Evolutionary conservation across 2,888 invertebrate species (phyloP).

Genomic region (Trissolcus brochymenae): DNA sequence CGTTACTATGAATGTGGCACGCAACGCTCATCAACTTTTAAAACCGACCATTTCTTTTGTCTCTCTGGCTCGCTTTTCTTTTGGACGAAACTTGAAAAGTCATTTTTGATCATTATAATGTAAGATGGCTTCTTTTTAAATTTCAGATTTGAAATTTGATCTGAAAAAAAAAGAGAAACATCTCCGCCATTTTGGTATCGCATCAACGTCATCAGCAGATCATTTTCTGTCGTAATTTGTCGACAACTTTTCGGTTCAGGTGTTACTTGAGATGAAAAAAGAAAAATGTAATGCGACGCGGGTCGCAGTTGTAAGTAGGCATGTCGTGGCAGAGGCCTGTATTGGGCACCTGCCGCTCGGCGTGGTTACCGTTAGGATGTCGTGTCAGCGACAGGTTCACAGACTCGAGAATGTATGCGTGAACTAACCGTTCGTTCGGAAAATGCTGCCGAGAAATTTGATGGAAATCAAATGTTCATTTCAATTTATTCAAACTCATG

Average conservation of each 20-base stretch:
- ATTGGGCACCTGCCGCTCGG: constrained; percentile 72
- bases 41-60: too few relatives aligned
- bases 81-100: too few relatives aligned
- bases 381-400: constrained; percentile 69
- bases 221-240: too few relatives aligned
- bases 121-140: too few relatives aligned
- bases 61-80: too few relatives aligned
- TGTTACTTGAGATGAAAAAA: constrained; percentile 5
- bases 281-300: constrained; percentile 20
- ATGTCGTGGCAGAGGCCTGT: constrained; percentile 59
- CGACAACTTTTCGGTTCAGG: too few relatives aligned
- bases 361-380: constrained; percentile 73
- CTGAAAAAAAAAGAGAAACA: too few relatives aligned
- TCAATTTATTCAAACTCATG: neutral
- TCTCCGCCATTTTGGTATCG: too few relatives aligned
- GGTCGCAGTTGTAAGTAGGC: constrained; percentile 52
- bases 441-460: constrained; percentile 14
- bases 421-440: constrained; percentile 36
- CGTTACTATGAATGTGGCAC: constrained; percentile 46
- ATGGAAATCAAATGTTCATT: neutral
- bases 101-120: too few relatives aligned
- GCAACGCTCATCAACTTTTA: constrained; percentile 8
- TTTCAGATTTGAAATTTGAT: too few relatives aligned
- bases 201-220: too few relatives aligned
- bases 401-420: constrained; percentile 40